These are phyloP conservation scores for Drosophila suboccidentalis DNA, from an alignment of 2,888 invertebrate genomes.

Conservation along the genomic window DNA sequence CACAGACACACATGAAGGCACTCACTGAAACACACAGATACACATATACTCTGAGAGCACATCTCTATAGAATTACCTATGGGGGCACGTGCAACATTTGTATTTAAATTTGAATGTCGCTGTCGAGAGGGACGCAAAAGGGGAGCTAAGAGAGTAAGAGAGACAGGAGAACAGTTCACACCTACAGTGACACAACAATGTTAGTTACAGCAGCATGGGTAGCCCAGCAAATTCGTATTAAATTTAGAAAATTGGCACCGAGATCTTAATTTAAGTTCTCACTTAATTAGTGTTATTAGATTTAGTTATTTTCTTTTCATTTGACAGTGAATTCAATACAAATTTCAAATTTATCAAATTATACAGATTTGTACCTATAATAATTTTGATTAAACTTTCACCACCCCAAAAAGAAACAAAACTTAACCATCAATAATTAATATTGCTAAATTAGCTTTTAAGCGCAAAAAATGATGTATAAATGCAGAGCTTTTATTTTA, in stretches of 20 bases:
- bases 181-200: slow-evolving; percentile 47
- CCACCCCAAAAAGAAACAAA: too few relatives aligned
- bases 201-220: slow-evolving; percentile 45
- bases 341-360: too few relatives aligned
- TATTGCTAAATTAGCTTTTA: too few relatives aligned
- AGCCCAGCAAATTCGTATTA: slow-evolving; percentile 44
- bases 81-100: slow-evolving; percentile 76
- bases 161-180: slow-evolving; percentile 26
- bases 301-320: too few relatives aligned
- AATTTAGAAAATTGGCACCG: not conserved
- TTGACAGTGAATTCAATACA: too few relatives aligned
- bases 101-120: slow-evolving; percentile 79
- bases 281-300: too few relatives aligned
- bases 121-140: slow-evolving; percentile 12
- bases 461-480: too few relatives aligned
- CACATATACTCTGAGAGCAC: slow-evolving; percentile 5
- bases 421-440: too few relatives aligned
- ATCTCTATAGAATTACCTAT: slow-evolving; percentile 55
- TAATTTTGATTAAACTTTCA: too few relatives aligned
- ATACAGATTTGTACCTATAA: too few relatives aligned
- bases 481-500: too few relatives aligned
- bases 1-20: not conserved
- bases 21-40: not conserved
- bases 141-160: not conserved
- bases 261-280: not conserved